Percentiles rank a stretch among this genome's conserved stretches.
These are phyloP conservation scores for Coptodon rendalli DNA, from an alignment of 2,113 vertebrate species.

Conservation along the genomic window DNA sequence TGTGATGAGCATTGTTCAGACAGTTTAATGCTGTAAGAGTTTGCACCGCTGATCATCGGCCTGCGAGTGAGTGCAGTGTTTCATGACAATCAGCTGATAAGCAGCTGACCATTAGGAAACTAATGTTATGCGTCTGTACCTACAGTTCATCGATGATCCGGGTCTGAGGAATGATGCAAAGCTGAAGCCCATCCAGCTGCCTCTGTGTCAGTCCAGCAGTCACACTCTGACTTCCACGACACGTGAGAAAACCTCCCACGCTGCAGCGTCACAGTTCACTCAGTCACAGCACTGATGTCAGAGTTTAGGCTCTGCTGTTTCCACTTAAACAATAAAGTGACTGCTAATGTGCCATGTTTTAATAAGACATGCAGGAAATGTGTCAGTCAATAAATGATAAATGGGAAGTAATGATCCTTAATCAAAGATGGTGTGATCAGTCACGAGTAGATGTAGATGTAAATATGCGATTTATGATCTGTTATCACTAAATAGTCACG, in stretches of 20 bases:
- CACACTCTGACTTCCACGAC: not conserved
- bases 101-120: not conserved
- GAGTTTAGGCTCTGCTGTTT: not conserved
- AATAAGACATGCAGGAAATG: not conserved
- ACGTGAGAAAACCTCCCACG: constrained; percentile 31
- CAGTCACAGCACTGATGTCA: not conserved
- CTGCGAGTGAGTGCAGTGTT: not conserved
- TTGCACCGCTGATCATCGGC: not conserved
- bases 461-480: not conserved
- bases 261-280: not conserved
- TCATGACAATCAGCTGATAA: not conserved
- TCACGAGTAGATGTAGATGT: not conserved
- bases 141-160: constrained; percentile 73
- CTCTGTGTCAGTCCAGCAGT: constrained; percentile 56
- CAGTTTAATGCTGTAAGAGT: not conserved
- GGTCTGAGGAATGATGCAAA: constrained; percentile 65
- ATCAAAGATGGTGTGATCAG: not conserved
- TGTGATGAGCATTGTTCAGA: not conserved
- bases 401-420: not conserved
- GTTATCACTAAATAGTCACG: not conserved
- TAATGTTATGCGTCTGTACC: not conserved
- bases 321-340: not conserved
- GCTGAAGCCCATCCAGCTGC: constrained; percentile 70
- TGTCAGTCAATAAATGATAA: not conserved
- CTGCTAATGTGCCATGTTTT: not conserved